Evolutionary conservation across 2,888 invertebrate genomes (phyloP).

Genomic region (Drosophila quinaria): DNA sequence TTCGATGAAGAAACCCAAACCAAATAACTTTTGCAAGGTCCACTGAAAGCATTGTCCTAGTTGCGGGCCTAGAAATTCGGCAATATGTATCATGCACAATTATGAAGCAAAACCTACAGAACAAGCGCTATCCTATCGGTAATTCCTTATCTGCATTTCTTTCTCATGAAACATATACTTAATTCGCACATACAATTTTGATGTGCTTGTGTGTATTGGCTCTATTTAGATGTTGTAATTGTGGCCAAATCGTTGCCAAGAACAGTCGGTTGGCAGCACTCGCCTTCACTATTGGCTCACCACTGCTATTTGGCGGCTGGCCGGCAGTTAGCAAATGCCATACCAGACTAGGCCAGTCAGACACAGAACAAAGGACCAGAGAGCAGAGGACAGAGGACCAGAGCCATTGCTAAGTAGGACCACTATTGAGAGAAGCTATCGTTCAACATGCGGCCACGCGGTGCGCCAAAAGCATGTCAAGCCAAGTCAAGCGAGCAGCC

Average conservation of each 20-base stretch:
- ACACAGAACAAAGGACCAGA: neutral
- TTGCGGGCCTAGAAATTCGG: constrained; percentile 16
- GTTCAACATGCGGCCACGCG: constrained; percentile 69
- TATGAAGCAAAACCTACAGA: constrained; percentile 54
- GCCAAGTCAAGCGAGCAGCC: constrained; percentile 57
- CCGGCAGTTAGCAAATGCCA: constrained; percentile 10
- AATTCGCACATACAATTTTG: neutral
- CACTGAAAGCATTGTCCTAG: too few relatives aligned
- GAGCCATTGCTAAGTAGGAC: neutral
- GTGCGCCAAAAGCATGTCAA: constrained; percentile 72
- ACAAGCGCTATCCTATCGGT: constrained; percentile 8
- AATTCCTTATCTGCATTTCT: constrained; percentile 2
- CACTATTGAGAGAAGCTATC: constrained; percentile 8
- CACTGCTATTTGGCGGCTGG: constrained; percentile 12
- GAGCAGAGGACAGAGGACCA: neutral
- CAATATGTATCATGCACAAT: constrained; percentile 59
- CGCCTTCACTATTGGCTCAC: neutral
- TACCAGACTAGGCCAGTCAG: neutral
- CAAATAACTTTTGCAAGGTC: neutral
- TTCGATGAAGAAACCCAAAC: neutral
- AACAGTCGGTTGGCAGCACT: constrained; percentile 46
- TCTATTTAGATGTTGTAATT: constrained; percentile 73
- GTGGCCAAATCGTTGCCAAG: constrained; percentile 73
- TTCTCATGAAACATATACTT: neutral
- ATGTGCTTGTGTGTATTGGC: constrained; percentile 21